These are phyloP conservation scores for Formicarius rufipectus DNA, from an alignment of 2,113 vertebrate species.

Conservation along the genomic window DNA sequence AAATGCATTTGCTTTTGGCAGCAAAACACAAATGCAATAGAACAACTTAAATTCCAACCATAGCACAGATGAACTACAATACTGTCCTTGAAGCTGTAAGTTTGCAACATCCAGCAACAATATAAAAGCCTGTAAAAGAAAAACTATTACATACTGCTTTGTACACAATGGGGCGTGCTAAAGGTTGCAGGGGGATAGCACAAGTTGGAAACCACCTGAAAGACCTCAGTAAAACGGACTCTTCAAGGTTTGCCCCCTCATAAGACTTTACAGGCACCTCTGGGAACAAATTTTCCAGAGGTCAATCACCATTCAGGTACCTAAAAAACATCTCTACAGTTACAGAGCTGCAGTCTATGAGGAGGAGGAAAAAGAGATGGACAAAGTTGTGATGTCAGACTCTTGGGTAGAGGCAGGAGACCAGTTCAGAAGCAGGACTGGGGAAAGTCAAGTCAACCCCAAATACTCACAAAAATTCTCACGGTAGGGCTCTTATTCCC, in stretches of 20 bases:
- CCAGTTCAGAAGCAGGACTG: neutral
- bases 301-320: neutral
- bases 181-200: neutral
- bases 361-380: neutral
- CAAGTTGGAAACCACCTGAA: neutral
- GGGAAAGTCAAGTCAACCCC: neutral
- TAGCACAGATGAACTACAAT: neutral
- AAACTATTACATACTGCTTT: neutral
- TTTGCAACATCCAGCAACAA: neutral
- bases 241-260: neutral
- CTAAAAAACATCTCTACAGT: neutral
- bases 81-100: neutral
- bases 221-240: neutral
- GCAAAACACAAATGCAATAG: neutral
- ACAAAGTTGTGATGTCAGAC: neutral
- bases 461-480: neutral
- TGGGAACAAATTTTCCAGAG: neutral
- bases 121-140: neutral
- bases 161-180: neutral
- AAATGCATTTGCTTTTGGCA: constrained; percentile 22
- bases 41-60: neutral
- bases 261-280: neutral
- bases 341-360: neutral
- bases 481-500: neutral
- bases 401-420: neutral